Evolutionary conservation across 1,140 invertebrate species (phyloP).

Genomic region (Nebria ingens): DNA sequence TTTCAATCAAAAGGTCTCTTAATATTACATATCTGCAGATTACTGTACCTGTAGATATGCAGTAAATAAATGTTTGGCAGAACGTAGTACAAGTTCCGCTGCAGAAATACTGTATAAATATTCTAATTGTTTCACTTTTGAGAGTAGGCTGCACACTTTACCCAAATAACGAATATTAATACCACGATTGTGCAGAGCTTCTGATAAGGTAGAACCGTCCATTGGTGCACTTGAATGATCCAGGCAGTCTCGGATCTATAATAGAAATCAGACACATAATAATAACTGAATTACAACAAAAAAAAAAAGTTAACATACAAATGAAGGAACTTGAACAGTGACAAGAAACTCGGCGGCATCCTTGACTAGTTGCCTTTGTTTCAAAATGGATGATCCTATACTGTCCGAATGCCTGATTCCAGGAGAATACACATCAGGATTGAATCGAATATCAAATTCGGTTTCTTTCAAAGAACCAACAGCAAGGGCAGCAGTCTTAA

Average conservation of each 20-base stretch:
- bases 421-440: conserved; percentile 94
- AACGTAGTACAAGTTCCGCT: conserved; percentile 74
- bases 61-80: conserved; percentile 90
- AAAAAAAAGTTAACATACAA: conserved; percentile 52
- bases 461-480: conserved; percentile 88
- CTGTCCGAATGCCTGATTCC: conserved; percentile 77
- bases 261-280: conserved; percentile 19
- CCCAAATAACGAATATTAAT: conserved; percentile 97
- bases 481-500: conserved; percentile 74
- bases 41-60: conserved; percentile 69
- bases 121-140: conserved; percentile 66
- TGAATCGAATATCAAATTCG: conserved; percentile 95
- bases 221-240: conserved; percentile 88
- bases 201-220: conserved; percentile 89
- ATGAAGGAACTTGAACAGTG: conserved; percentile 84
- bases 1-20: conserved; percentile 8
- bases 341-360: conserved; percentile 94
- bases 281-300: neutral
- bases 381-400: conserved; percentile 54
- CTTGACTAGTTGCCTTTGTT: conserved; percentile 80
- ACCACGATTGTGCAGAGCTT: conserved; percentile 85
- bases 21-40: neutral
- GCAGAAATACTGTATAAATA: conserved; percentile 84
- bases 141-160: conserved; percentile 68
- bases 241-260: conserved; percentile 78